Evolutionary conservation across 2,888 invertebrate species (phyloP).

Genomic region (Physocephala rufipes): DNA sequence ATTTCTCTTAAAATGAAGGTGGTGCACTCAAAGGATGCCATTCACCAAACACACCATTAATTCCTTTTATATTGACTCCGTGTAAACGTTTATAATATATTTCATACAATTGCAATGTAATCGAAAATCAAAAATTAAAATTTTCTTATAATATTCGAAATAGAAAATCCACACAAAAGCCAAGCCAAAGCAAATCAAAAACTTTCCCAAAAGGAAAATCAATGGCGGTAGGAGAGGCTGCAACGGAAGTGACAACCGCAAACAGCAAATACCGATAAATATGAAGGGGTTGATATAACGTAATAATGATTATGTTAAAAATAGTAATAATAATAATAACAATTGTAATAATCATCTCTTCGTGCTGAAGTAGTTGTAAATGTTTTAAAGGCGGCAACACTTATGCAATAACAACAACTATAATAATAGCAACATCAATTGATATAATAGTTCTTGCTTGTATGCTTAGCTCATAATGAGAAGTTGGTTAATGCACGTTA

Average conservation of each 20-base stretch:
- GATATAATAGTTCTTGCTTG: neutral
- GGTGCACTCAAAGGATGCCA: too few relatives aligned
- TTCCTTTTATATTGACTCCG: too few relatives aligned
- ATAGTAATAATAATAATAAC: conserved; percentile 13
- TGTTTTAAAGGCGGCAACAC: conserved; percentile 12
- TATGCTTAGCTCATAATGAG: conserved; percentile 13
- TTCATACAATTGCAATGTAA: too few relatives aligned
- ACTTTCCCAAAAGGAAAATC: conserved; percentile 13
- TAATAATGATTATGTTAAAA: neutral
- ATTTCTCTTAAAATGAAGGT: neutral
- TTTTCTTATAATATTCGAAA: neutral
- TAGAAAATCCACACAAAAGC: conserved; percentile 11
- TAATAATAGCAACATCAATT: conserved; percentile 4
- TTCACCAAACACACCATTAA: neutral
- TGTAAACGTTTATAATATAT: too few relatives aligned
- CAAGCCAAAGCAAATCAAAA: conserved; percentile 26
- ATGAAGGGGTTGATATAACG: too few relatives aligned
- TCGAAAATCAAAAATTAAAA: conserved; percentile 10
- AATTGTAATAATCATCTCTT: conserved; percentile 25
- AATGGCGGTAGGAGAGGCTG: neutral
- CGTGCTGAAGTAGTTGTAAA: conserved; percentile 22
- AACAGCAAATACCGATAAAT: conserved; percentile 1
- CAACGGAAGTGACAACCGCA: neutral
- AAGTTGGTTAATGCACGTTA: too few relatives aligned
- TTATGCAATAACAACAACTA: conserved; percentile 13